These are phyloP conservation scores for Disparrhopalites patrizii DNA, from an alignment of 2,888 invertebrate genomes.

Conservation along the genomic window DNA sequence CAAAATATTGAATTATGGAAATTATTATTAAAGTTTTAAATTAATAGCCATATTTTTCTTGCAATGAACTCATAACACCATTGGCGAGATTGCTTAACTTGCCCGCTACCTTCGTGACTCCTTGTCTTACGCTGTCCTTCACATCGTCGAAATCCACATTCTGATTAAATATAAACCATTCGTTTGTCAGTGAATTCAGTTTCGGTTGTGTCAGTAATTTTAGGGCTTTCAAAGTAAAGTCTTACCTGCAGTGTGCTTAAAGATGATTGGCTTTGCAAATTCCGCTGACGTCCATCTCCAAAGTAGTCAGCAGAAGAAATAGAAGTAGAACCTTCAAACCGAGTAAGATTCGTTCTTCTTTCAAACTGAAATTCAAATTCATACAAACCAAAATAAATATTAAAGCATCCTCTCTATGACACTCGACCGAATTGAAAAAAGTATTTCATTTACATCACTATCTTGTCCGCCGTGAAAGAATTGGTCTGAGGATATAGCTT, in stretches of 20 bases:
- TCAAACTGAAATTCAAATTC: slow-evolving; percentile 58
- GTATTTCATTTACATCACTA: slow-evolving; percentile 54
- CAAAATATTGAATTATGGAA: no score
- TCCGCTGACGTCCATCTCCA: slow-evolving; percentile 57
- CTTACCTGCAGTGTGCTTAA: slow-evolving; percentile 35
- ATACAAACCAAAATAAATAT: slow-evolving; percentile 14
- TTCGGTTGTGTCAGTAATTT: no score
- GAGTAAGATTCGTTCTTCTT: slow-evolving; percentile 58
- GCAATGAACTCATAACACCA: slow-evolving; percentile 88
- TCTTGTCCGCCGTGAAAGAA: slow-evolving; percentile 75
- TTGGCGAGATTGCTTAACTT: slow-evolving; percentile 89
- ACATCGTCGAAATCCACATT: slow-evolving; percentile 87
- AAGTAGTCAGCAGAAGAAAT: slow-evolving; percentile 97
- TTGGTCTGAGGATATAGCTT: slow-evolving; percentile 96
- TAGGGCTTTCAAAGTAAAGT: not conserved
- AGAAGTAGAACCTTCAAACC: slow-evolving; percentile 90
- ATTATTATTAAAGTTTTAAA: no score
- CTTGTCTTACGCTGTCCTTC: slow-evolving; percentile 92
- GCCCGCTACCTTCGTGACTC: slow-evolving; percentile 97
- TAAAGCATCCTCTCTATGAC: no score
- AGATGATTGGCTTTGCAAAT: slow-evolving; percentile 20
- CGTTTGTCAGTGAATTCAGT: no score
- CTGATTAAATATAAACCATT: slow-evolving; percentile 46
- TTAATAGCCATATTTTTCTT: slow-evolving; percentile 58
- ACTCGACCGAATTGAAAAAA: no score